A percentile compares a stretch with the other conserved stretches of the same genome.
phyloP scores from a whole-genome alignment of 2,113 vertebrate genomes.

The Oreotrochilus melanogaster region DNA sequence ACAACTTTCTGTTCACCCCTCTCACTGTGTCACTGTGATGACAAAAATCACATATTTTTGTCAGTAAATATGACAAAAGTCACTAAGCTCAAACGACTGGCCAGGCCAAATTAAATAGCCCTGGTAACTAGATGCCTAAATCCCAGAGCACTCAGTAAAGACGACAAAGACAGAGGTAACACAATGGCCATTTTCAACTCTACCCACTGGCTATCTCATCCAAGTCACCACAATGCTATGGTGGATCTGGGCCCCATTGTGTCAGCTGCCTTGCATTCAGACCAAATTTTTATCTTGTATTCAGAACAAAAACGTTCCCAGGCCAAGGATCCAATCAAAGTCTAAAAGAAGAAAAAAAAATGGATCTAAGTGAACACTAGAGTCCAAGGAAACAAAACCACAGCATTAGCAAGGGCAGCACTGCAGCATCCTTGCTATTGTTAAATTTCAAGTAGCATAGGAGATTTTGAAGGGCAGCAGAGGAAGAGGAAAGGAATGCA shows the following conservation, averaged over 20 bases:
- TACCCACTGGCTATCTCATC: background rate
- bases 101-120: background rate
- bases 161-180: background rate
- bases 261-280: background rate
- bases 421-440: background rate
- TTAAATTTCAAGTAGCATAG: background rate
- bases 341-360: background rate
- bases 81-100: background rate
- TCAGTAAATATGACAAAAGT: background rate
- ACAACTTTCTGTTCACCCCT: slow-evolving; percentile 50
- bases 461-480: background rate
- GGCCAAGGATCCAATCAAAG: background rate
- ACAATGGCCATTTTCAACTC: background rate
- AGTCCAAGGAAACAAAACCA: background rate
- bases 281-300: background rate
- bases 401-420: background rate
- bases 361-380: background rate
- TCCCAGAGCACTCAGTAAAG: background rate
- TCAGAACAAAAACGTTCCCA: background rate
- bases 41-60: too few relatives aligned
- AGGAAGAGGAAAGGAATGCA: background rate
- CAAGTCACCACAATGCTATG: background rate
- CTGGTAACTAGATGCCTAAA: background rate
- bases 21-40: too few relatives aligned
- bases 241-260: background rate